Evolutionary conservation across 1,140 invertebrate species (phyloP), one percentile per base, ranked within the genome.

Genomic region (Drosophila ananassae): DNA sequence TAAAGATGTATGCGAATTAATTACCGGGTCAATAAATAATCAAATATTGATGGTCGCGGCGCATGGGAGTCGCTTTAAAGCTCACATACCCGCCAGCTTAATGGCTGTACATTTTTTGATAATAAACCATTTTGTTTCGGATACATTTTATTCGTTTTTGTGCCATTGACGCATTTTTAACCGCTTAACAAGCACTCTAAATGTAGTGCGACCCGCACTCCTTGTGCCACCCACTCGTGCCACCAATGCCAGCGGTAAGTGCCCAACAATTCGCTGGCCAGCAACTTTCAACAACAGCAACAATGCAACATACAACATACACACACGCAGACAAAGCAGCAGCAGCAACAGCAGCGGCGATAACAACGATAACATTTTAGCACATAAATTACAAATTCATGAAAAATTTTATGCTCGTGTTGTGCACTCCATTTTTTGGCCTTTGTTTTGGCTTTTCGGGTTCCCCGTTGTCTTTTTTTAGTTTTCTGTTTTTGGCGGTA

Each of bases 381-480:
- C 82, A 85, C 82, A 85, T 85, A 87, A 85, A 85, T 85, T 87
- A 85, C 82, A 82, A 85, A 85, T 85, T 87, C 82, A 85, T 85
- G 82, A 78, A 85, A 85, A 85, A 85, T 87, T 87, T 81, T 78
- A 87, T 79, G 69, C 82, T 81, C 82, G 68, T 85, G 82, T 87
- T 85, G 63, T 87, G 73, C 61, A 81, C 57, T 87, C 77, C 67
- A 66, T 61, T 47, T 76, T 50, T 47, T 63, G 37, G 44, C 48
- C 50, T 75, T 54, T 25, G 10, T 71, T 63, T 63, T 74, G 3
- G 6, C 5, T 55, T 64, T 67, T 66, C 21, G 2, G 44, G 44
- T 48, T 56, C 47, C 58, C 51, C 51, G 57, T 46, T 67, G 46
- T 12, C n/a, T 66, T 66, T 72, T 67, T 50, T 75, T 58, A 51